Percentiles rank a stretch among this genome's conserved stretches.
These are phyloP conservation scores for Rhorus exstirpatorius DNA, from an alignment of 2,888 invertebrate species.

Conservation along the genomic window DNA sequence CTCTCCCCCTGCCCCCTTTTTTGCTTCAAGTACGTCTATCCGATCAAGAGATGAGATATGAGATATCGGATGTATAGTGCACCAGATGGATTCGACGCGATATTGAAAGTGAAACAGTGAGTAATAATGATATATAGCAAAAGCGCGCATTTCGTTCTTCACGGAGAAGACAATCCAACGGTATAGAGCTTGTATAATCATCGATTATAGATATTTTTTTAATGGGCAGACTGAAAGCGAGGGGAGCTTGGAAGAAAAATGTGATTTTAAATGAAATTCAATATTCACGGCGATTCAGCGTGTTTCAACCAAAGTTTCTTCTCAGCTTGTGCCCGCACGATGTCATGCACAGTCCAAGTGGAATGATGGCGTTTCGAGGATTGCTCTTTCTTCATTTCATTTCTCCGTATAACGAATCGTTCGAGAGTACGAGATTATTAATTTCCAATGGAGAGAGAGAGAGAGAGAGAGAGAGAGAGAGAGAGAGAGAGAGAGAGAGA, in stretches of 20 bases:
- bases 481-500: too few relatives aligned
- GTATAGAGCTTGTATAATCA: not conserved
- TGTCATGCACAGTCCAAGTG: too few relatives aligned
- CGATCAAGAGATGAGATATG: not conserved
- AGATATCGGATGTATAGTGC: not conserved
- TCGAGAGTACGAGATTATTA: too few relatives aligned
- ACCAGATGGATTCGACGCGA: conserved; percentile 1
- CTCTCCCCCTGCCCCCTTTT: not conserved
- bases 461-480: too few relatives aligned
- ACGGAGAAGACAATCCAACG: not conserved
- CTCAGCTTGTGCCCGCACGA: not conserved
- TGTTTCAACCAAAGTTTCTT: not conserved
- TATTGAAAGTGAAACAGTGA: conserved; percentile 6
- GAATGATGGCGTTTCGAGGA: too few relatives aligned
- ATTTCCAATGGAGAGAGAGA: too few relatives aligned
- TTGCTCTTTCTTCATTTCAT: too few relatives aligned
- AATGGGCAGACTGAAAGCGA: not conserved
- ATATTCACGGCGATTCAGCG: conserved; percentile 20
- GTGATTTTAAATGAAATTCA: conserved; percentile 44
- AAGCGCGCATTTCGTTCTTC: not conserved
- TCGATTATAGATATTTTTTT: not conserved
- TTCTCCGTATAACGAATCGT: too few relatives aligned
- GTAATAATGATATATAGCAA: conserved; percentile 15
- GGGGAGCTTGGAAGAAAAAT: conserved; percentile 12
- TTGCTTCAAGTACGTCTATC: not conserved